Conservation (phyloP, 1,140 invertebrate species). For the Bombus sylvicola region DNA sequence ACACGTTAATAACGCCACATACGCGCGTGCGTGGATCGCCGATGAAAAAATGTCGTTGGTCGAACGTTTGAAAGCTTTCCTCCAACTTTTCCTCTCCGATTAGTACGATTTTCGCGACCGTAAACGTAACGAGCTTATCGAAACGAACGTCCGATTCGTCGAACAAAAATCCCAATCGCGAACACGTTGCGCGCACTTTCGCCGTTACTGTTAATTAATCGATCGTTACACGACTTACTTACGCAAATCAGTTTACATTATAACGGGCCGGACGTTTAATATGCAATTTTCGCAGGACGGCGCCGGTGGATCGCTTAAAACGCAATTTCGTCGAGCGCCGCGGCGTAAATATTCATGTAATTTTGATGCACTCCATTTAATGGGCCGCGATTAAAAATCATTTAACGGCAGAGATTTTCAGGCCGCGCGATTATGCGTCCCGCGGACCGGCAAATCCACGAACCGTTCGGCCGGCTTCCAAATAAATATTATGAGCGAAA, state of each 20-base stretch:
- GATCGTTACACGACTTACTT: constrained; percentile 42
- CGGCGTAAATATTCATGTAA: constrained; percentile 54
- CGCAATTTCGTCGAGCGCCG: constrained; percentile 21
- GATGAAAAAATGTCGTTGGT: neutral
- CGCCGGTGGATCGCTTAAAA: constrained; percentile 40
- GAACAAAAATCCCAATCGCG: neutral
- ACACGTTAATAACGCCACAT: constrained; percentile 10
- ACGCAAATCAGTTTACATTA: constrained; percentile 36
- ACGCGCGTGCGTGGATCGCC: neutral
- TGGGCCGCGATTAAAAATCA: constrained; percentile 51
- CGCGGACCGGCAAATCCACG: neutral
- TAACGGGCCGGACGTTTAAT: constrained; percentile 25
- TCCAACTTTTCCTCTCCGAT: neutral
- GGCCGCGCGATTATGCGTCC: neutral
- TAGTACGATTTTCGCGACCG: neutral
- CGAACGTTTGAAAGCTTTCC: neutral
- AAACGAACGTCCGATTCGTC: neutral
- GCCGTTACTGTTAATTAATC: constrained; percentile 43
- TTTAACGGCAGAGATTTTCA: constrained; percentile 43
- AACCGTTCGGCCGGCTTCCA: neutral
- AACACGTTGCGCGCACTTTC: neutral
- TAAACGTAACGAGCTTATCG: neutral
- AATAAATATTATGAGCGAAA: constrained; percentile 26
- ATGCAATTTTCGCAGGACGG: constrained; percentile 18
- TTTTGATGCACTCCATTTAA: constrained; percentile 49